Evolutionary conservation across 2,113 vertebrate genomes (phyloP), one percentile per base, ranked within the genome.

Genomic region (Acanthisitta chloris): DNA sequence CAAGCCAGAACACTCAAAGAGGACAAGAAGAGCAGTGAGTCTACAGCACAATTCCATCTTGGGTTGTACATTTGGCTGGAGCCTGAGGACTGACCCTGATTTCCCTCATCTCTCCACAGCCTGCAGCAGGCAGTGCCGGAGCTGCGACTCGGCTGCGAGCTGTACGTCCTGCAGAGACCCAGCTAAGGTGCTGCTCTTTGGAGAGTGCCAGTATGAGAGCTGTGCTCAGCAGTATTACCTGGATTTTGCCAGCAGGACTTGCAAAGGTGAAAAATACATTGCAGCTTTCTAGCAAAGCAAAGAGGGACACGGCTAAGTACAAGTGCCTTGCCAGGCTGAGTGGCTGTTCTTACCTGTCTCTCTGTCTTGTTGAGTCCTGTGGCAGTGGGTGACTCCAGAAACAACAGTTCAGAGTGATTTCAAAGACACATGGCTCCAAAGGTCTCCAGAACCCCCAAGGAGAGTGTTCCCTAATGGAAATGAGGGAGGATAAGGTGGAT

Each of bases 161-260:
- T 99, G 99, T 34, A 98, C 98, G 0, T 98, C 99, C 6, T 99
- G 99, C 97, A 98, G 97, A 34, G 99, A 99, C 70, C 98, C 98
- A 5, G 83, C 94, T 43, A 99, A 98, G 88, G 99, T 99, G 48
- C 98, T 99, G 88, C 97, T 99, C 70, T 99, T 99, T 11, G 99
- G 99, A 16, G 99, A 99, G 29, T 99, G 99, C 90, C 99, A 98
- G 86, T 97, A 99, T 2, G 98, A 99, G 93, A 98, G 81, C 97
- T 99, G 99, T 24, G 98, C 99, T 49, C 99, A 98, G 21, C 99
- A 99, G 96, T 99, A 99, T 77, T 99, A 99, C 86, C 98, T 99
- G 24, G 99, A 99, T 90, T 84, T 98, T 61, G 96, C 97, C 36
- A 99, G 95, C 61, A 98, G 88, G 38, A 97, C 93, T 10, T 99